Percentiles rank a stretch among this genome's conserved stretches.
Evolutionary conservation across 2,888 invertebrate genomes (phyloP).

Genomic region (Drosophila algonquin): DNA sequence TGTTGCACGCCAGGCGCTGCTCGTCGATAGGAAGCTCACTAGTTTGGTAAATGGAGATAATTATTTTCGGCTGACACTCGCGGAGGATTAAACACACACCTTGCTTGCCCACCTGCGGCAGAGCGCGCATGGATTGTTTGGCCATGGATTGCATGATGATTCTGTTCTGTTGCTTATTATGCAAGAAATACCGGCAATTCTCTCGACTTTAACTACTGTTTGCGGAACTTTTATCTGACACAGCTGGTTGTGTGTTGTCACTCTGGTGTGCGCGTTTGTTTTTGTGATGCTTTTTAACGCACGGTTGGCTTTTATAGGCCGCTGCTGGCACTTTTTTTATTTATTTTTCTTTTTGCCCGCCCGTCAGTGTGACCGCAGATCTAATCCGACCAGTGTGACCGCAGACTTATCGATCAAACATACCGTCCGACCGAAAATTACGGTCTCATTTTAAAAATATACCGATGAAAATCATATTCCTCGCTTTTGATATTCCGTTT

Average conservation of each 20-base stretch:
- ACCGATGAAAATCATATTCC: too few species aligned
- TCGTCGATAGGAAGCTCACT: slow-evolving; percentile 70
- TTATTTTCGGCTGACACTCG: background rate
- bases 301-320: background rate
- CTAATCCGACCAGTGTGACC: too few species aligned
- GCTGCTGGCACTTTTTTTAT: background rate
- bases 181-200: slow-evolving; percentile 32
- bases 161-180: slow-evolving; percentile 26
- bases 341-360: background rate
- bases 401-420: too few species aligned
- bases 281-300: background rate
- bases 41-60: slow-evolving; percentile 20
- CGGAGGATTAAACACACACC: slow-evolving; percentile 63
- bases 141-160: slow-evolving; percentile 69
- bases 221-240: slow-evolving; percentile 5
- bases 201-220: background rate
- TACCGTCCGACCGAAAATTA: too few species aligned
- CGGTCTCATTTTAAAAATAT: too few species aligned
- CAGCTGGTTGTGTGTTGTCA: slow-evolving; percentile 29
- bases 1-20: slow-evolving; percentile 49
- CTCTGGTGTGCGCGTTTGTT: slow-evolving; percentile 52
- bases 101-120: slow-evolving; percentile 75
- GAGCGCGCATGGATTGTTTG: slow-evolving; percentile 68
- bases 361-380: too few species aligned
- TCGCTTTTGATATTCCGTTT: too few species aligned